Percentiles rank a stretch among this genome's conserved stretches.
These are phyloP conservation scores for Chelonus formosanus DNA, from an alignment of 2,888 invertebrate species.

Conservation along the genomic window DNA sequence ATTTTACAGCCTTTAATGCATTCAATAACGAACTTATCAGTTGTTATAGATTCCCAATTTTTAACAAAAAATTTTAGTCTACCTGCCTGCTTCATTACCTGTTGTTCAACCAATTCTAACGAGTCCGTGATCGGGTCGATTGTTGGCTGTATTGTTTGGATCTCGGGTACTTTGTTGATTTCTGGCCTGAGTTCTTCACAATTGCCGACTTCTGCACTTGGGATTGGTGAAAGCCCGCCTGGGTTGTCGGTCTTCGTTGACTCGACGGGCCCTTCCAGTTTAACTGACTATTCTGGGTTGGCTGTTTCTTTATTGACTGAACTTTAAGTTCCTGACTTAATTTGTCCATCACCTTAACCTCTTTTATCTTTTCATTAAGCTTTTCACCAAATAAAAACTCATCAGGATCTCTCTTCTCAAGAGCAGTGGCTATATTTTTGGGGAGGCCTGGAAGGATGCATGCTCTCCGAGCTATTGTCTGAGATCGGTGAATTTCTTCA, in stretches of 20 bases:
- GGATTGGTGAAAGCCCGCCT: background rate
- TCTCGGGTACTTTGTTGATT: conserved; percentile 3
- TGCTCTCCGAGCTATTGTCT: conserved; percentile 22
- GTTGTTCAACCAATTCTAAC: background rate
- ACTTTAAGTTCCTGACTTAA: conserved; percentile 18
- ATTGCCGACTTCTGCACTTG: background rate
- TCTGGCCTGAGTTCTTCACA: background rate
- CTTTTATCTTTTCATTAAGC: conserved; percentile 16
- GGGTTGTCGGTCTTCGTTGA: background rate
- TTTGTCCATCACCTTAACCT: conserved; percentile 21
- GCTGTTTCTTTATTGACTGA: conserved; percentile 7
- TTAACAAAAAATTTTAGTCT: background rate
- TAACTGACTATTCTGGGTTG: conserved; percentile 4
- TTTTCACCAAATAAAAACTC: conserved; percentile 27
- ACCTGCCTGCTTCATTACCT: background rate
- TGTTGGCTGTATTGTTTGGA: conserved; percentile 2
- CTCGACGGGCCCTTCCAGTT: conserved; percentile 23
- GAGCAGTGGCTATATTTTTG: conserved; percentile 6
- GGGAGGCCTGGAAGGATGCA: conserved; percentile 23
- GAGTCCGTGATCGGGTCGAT: background rate
- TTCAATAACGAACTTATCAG: too few species aligned
- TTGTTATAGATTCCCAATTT: too few species aligned
- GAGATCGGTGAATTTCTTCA: background rate
- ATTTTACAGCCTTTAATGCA: background rate
- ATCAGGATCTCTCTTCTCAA: conserved; percentile 22